Evolutionary conservation across 2,888 invertebrate genomes (phyloP).

Genomic region (Pollenia griseotomentosa): DNA sequence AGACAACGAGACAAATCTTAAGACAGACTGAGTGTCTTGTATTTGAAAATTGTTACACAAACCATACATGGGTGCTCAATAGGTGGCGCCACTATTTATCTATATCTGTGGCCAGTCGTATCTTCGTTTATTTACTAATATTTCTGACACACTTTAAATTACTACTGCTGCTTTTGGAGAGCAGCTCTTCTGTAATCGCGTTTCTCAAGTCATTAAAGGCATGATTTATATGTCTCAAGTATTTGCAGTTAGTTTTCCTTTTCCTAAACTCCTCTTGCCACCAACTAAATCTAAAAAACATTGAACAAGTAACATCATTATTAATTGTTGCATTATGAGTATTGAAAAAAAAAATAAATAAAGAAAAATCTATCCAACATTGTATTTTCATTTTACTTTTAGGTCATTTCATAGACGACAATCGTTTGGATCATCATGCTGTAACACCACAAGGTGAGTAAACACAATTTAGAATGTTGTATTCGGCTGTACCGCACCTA

Average conservation of each 20-base stretch:
- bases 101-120: background rate
- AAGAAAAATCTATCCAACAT: conserved; percentile 17
- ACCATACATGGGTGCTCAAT: conserved; percentile 70
- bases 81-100: conserved; percentile 69
- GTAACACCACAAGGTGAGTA: conserved; percentile 81
- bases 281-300: background rate
- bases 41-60: conserved; percentile 49
- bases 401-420: conserved; percentile 84
- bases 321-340: conserved; percentile 49
- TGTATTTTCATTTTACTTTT: conserved; percentile 60
- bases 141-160: conserved; percentile 40
- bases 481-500: too few relatives aligned
- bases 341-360: background rate
- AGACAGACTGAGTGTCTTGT: conserved; percentile 13
- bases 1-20: background rate
- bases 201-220: background rate
- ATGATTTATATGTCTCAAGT: conserved; percentile 41
- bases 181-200: conserved; percentile 21
- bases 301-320: conserved; percentile 55
- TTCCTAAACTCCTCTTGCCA: background rate
- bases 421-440: conserved; percentile 84
- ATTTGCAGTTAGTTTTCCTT: conserved; percentile 5
- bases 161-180: background rate
- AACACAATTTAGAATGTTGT: background rate
- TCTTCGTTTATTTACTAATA: conserved; percentile 9